Conservation (phyloP, 1,140 invertebrate species). For the Lordiphosa clarofinis region DNA sequence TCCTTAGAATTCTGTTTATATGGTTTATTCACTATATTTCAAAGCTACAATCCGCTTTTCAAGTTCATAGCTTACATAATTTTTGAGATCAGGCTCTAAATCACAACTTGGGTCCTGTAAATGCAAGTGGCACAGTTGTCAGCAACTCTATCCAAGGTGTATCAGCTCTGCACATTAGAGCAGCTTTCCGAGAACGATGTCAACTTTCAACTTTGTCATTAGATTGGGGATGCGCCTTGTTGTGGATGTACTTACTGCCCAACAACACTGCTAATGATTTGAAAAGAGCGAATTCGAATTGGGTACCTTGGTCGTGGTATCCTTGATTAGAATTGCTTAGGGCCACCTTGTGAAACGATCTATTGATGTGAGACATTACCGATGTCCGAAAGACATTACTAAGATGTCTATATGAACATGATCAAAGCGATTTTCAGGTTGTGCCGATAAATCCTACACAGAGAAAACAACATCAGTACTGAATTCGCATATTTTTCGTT, state of each 20-base stretch:
- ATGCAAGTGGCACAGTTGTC: too few species aligned
- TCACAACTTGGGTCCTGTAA: too few species aligned
- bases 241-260: slow-evolving; percentile 37
- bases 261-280: slow-evolving; percentile 11
- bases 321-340: slow-evolving; percentile 33
- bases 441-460: slow-evolving; percentile 13
- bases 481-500: too few species aligned
- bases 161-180: background rate
- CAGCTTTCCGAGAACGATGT: background rate
- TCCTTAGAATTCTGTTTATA: too few species aligned
- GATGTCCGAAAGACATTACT: slow-evolving; percentile 33
- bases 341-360: slow-evolving; percentile 45
- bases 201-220: background rate
- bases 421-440: slow-evolving; percentile 29
- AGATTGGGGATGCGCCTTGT: slow-evolving; percentile 53
- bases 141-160: background rate
- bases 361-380: slow-evolving; percentile 49
- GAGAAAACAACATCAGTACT: too few species aligned
- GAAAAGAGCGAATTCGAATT: too few species aligned
- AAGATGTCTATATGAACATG: slow-evolving; percentile 73
- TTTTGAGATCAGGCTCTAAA: too few species aligned
- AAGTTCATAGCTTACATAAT: too few species aligned
- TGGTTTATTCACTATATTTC: too few species aligned
- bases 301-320: slow-evolving; percentile 28
- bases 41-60: too few species aligned